Percentiles rank a stretch among this genome's conserved stretches.
phyloP scores from a whole-genome alignment of 2,113 vertebrate species.

The Colistium nudipinnis region DNA sequence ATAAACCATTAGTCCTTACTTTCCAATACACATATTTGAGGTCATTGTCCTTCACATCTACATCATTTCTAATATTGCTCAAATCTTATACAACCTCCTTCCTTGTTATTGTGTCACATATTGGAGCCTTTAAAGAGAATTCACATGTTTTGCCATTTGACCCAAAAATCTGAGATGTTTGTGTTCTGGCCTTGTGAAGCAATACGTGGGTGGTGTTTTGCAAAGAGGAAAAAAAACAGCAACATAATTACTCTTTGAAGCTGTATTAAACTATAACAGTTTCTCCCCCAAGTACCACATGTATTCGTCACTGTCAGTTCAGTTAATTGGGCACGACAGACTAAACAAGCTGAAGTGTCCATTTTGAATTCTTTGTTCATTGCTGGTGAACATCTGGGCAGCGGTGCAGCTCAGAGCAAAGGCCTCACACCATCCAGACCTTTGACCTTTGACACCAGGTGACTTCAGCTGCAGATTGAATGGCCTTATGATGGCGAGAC shows the following conservation, averaged over 20 bases:
- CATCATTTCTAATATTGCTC: neutral
- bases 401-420: constrained; percentile 40
- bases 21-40: neutral
- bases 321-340: neutral
- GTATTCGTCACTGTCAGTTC: neutral
- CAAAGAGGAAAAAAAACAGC: neutral
- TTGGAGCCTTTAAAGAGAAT: neutral
- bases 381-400: constrained; percentile 76
- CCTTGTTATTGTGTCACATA: neutral
- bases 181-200: too few species aligned
- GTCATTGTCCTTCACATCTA: neutral
- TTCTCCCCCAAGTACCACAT: neutral
- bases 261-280: neutral
- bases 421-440: neutral
- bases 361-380: constrained; percentile 73
- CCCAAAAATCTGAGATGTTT: neutral
- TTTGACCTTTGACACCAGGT: neutral
- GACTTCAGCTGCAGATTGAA: too few species aligned
- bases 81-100: neutral
- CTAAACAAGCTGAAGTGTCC: constrained; percentile 50
- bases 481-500: too few species aligned
- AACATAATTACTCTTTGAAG: neutral
- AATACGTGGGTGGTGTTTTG: neutral
- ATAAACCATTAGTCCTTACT: neutral
- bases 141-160: neutral